Base-by-base conservation (phyloP, 2,888 invertebrate genomes). In the Catocala fraxini region DNA sequence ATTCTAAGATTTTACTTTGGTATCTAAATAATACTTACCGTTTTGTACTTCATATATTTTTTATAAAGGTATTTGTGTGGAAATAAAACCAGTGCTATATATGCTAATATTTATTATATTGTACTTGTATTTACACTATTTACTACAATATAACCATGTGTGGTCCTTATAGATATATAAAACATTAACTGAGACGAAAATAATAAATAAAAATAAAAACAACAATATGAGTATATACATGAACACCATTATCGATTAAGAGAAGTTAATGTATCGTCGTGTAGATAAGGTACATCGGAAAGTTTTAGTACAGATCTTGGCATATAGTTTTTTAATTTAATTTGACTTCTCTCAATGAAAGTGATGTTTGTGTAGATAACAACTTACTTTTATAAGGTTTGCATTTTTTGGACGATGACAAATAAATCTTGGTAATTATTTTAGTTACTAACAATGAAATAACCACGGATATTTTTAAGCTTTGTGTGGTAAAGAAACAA, bases 171-270 rank as follows among this genome's bases (percentile, higher is more conserved):
- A 75, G 72, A 73, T 60, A 71, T 70, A 74, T 60, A 68, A 68
- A 65, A 75, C 73, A 79, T 75, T 42, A 75, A 65, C 63, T 74
- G 35, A 25, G 25, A 39, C 7, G 35, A 39, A 77, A 65, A 65
- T 25, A 86, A 84, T 84, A 85, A 84, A 85, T 85, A 85, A 81
- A 75, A 59, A 15, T n/a, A n/a, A n/a, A 70, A 71, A 63, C 73
- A 75, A 79, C 72, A 80, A 75, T 63, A 35, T 68, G 68, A 45
- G 49, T 56, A 63, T 51, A 47, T 63, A 57, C 11, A 59, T 61
- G 51, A 34, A 59, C 56, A 68, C n/a, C 12, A 9, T 11, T 10
- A 49, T 56, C 39, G 25, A 63, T 55, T 35, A 62, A 62, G 59
- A 60, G 53, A 70, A 59, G 59, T 62, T 5, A 4, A 46, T 42